Evolutionary conservation across 1,140 invertebrate species (phyloP).

Genomic region (Dolichoris vasculosae): DNA sequence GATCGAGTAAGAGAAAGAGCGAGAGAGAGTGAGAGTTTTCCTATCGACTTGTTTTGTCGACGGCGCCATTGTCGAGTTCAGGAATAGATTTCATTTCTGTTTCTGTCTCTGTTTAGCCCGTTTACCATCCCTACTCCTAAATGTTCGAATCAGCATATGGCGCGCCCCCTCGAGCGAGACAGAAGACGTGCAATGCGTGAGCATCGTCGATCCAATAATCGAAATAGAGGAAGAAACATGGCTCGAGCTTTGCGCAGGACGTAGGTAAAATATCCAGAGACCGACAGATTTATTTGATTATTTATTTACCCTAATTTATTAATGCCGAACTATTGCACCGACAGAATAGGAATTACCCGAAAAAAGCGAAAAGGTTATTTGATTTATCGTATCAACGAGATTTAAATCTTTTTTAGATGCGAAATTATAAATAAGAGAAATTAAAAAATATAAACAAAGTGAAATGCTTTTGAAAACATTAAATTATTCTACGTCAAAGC

Average conservation of each 20-base stretch:
- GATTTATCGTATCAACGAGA: background rate
- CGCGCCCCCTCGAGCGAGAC: conserved; percentile 50
- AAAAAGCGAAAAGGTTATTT: background rate
- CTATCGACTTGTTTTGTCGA: conserved; percentile 55
- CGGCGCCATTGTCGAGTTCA: conserved; percentile 52
- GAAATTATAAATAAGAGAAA: background rate
- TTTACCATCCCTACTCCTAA: conserved; percentile 27
- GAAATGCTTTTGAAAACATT: background rate
- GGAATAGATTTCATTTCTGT: conserved; percentile 57
- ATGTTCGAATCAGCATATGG: conserved; percentile 1
- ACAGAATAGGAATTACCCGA: background rate
- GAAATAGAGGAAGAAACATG: conserved; percentile 19
- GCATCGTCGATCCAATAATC: conserved; percentile 43
- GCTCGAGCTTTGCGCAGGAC: background rate
- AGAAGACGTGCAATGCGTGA: background rate
- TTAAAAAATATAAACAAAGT: background rate
- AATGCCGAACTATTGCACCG: background rate
- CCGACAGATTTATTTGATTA: conserved; percentile 8
- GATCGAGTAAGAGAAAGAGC: background rate
- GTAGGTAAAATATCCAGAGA: background rate
- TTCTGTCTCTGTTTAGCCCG: conserved; percentile 45
- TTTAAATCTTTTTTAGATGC: background rate
- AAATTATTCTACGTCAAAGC: background rate
- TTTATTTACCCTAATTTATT: conserved; percentile 5
- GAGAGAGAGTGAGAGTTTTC: background rate